These are phyloP conservation scores for Pseudomyrmex cubaensis DNA, from an alignment of 1,140 invertebrate species.

Conservation along the genomic window DNA sequence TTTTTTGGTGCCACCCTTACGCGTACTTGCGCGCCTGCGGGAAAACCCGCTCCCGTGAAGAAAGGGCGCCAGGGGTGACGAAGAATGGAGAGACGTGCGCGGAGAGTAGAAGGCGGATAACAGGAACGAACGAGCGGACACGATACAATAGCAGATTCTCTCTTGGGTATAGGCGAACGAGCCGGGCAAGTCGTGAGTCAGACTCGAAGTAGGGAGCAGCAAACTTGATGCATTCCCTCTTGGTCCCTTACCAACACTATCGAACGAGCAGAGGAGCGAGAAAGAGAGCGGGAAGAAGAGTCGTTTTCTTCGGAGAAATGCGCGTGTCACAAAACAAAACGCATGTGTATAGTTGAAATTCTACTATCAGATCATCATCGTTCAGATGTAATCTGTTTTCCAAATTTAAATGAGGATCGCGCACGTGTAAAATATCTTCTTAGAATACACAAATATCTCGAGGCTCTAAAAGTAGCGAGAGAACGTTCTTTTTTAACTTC, in stretches of 20 bases:
- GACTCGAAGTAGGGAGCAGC: constrained; percentile 60
- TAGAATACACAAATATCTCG: too few species aligned
- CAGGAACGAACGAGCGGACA: constrained; percentile 47
- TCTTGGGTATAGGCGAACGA: constrained; percentile 51
- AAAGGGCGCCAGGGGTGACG: constrained; percentile 12
- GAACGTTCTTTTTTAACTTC: too few species aligned
- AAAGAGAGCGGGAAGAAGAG: not conserved
- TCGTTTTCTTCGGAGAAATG: constrained; percentile 63
- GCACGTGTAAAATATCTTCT: too few species aligned
- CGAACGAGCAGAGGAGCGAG: constrained; percentile 24
- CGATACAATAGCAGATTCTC: constrained; percentile 69
- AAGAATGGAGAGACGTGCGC: not conserved
- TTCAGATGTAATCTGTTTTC: not conserved
- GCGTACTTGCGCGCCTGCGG: not conserved
- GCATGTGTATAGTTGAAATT: too few species aligned
- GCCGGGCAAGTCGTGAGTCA: constrained; percentile 69
- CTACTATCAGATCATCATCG: too few species aligned
- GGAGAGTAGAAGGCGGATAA: not conserved
- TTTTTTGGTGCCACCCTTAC: not conserved
- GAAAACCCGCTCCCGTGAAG: constrained; percentile 10
- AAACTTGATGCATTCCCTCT: constrained; percentile 73
- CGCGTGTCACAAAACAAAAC: not conserved
- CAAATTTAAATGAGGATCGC: too few species aligned
- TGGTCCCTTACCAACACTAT: constrained; percentile 61
- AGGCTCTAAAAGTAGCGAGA: too few species aligned